Percentiles rank a stretch among this genome's conserved stretches.
phyloP scores from a whole-genome alignment of 2,113 vertebrate genomes.

The Anolis sagrei region DNA sequence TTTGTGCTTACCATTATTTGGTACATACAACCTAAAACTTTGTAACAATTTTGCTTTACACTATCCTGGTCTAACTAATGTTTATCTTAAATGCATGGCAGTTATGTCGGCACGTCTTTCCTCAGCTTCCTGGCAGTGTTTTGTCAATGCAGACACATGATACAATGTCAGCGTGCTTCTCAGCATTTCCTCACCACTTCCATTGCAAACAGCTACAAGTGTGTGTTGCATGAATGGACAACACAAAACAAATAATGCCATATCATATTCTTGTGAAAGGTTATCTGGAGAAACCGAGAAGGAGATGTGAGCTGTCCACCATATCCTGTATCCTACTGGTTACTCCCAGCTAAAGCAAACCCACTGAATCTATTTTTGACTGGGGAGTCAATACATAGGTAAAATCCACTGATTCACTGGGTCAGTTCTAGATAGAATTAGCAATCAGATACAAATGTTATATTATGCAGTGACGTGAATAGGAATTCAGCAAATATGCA shows the following conservation, averaged over 20 bases:
- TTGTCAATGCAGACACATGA: neutral
- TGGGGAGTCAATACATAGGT: too few species aligned
- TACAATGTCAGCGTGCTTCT: neutral
- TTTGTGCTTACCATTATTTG: neutral
- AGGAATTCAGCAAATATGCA: too few species aligned
- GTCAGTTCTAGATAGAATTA: too few species aligned
- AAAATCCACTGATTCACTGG: too few species aligned
- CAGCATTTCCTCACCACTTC: neutral
- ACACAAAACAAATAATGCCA: neutral
- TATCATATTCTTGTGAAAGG: neutral
- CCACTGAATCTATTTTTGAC: too few species aligned
- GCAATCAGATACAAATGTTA: neutral
- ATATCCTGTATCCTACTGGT: neutral
- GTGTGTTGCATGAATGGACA: neutral
- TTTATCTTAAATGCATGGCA: neutral
- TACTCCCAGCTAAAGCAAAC: too few species aligned
- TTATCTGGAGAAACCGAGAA: neutral
- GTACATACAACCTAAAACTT: neutral
- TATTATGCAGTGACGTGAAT: neutral
- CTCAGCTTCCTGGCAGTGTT: neutral
- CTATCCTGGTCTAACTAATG: too few species aligned
- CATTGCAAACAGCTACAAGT: neutral
- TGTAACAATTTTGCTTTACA: neutral
- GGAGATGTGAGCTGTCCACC: neutral
- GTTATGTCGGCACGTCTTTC: too few species aligned